Percentiles rank a stretch among this genome's conserved stretches.
Conservation (phyloP, 2,888 invertebrate genomes). For the Lochmaea crataegi region DNA sequence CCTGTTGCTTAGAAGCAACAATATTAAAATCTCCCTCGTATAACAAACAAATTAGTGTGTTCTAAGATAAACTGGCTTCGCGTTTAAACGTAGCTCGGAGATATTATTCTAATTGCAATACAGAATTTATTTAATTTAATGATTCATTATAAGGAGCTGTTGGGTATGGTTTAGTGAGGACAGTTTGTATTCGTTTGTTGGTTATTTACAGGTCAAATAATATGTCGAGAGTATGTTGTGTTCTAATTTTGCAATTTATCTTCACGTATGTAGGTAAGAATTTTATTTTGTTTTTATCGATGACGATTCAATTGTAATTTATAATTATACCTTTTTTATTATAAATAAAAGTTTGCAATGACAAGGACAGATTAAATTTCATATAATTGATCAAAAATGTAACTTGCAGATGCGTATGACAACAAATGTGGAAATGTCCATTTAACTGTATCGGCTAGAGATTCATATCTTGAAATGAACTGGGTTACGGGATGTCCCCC, state of each 20-base stretch:
- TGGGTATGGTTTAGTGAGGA: slow-evolving; percentile 2
- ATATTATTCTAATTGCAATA: slow-evolving; percentile 3
- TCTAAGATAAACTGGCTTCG: background rate
- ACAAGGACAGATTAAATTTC: too few species aligned
- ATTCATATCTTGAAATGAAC: slow-evolving; percentile 67
- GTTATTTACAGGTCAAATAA: too few species aligned
- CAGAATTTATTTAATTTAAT: background rate
- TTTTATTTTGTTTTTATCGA: background rate
- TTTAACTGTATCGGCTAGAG: slow-evolving; percentile 68
- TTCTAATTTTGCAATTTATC: slow-evolving; percentile 4
- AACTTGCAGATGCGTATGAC: slow-evolving; percentile 32
- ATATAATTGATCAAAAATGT: too few species aligned
- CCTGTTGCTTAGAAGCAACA: background rate
- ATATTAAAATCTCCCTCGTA: background rate
- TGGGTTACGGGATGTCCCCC: slow-evolving; percentile 66
- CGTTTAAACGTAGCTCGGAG: background rate
- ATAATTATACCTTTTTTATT: background rate
- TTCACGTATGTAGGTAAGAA: slow-evolving; percentile 10
- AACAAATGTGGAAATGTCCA: slow-evolving; percentile 65
- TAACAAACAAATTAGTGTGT: background rate
- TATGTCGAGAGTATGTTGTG: slow-evolving; percentile 7
- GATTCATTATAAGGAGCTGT: background rate
- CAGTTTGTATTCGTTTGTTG: slow-evolving; percentile 4
- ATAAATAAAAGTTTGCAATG: background rate
- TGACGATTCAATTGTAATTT: too few species aligned